Conservation (phyloP, 2,888 invertebrate genomes). For the Diloba caeruleocephala region DNA sequence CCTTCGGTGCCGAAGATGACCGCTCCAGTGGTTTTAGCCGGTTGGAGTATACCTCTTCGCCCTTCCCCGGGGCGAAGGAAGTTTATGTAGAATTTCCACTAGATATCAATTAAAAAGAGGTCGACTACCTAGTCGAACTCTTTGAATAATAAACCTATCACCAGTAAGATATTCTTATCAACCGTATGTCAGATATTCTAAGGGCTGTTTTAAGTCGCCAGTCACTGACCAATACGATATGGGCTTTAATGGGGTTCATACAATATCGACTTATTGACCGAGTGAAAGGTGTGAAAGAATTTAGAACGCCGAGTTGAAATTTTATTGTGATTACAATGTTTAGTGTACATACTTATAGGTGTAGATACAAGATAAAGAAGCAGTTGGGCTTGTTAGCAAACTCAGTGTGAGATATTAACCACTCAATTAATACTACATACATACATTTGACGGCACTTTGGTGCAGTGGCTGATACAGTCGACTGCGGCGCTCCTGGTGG, state of each 20-base stretch:
- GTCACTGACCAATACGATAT: slow-evolving; percentile 78
- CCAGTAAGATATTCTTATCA: neutral
- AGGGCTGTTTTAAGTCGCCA: slow-evolving; percentile 80
- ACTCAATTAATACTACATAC: slow-evolving; percentile 2
- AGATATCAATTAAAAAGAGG: too few relatives aligned
- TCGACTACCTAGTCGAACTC: too few relatives aligned
- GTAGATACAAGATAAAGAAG: slow-evolving; percentile 35
- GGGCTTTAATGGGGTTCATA: slow-evolving; percentile 73
- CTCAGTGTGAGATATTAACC: slow-evolving; percentile 6
- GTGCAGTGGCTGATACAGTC: too few relatives aligned
- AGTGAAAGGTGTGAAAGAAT: slow-evolving; percentile 82
- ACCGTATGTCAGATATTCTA: slow-evolving; percentile 69
- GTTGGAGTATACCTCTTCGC: too few relatives aligned
- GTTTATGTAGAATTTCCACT: too few relatives aligned
- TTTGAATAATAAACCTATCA: too few relatives aligned
- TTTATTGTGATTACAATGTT: slow-evolving; percentile 29
- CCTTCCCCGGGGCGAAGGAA: too few relatives aligned
- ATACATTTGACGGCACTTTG: too few relatives aligned
- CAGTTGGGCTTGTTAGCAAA: slow-evolving; percentile 24
- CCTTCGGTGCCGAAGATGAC: too few relatives aligned
- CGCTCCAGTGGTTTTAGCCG: too few relatives aligned
- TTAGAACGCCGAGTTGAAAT: slow-evolving; percentile 33
- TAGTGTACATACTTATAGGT: slow-evolving; percentile 17
- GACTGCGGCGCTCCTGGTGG: too few relatives aligned
- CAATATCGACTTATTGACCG: slow-evolving; percentile 83